Percentiles rank a stretch among this genome's conserved stretches.
Evolutionary conservation across 2,113 vertebrate genomes (phyloP).

Genomic region (Dicrurus megarhynchus): DNA sequence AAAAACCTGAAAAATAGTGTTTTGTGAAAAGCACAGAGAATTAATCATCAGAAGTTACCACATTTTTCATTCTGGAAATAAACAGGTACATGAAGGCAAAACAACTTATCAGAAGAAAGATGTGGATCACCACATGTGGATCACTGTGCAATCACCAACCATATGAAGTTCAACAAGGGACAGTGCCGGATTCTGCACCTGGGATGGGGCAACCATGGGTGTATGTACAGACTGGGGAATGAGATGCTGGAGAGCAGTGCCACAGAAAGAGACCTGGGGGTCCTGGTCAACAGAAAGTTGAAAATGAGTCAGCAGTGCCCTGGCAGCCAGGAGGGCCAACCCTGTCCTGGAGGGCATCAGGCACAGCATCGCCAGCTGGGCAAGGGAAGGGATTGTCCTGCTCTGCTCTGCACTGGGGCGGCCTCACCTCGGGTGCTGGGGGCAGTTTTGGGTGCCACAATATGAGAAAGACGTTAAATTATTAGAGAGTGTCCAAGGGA

Average conservation of each 20-base stretch:
- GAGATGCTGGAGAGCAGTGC: neutral
- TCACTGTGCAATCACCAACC: neutral
- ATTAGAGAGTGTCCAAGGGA: neutral
- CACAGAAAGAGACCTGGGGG: neutral
- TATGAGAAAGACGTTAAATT: accelerated
- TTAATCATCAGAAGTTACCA: neutral
- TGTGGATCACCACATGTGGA: neutral
- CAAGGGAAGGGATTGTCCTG: neutral
- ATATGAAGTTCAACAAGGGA: neutral
- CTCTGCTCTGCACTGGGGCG: neutral
- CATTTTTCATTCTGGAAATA: neutral
- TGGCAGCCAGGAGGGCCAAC: neutral
- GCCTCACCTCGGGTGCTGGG: accelerated
- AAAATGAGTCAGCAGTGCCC: neutral
- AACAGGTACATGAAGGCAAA: neutral
- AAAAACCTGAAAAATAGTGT: accelerated
- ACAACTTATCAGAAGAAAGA: neutral
- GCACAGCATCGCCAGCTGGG: accelerated
- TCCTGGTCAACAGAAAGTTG: accelerated
- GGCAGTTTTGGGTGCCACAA: neutral
- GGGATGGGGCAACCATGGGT: neutral
- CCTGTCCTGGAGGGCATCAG: accelerated
- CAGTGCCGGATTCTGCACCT: accelerated
- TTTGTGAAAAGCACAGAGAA: neutral
- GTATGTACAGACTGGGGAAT: accelerated